These are phyloP conservation scores for Beris chalybata DNA, from an alignment of 2,888 invertebrate species.

Conservation along the genomic window DNA sequence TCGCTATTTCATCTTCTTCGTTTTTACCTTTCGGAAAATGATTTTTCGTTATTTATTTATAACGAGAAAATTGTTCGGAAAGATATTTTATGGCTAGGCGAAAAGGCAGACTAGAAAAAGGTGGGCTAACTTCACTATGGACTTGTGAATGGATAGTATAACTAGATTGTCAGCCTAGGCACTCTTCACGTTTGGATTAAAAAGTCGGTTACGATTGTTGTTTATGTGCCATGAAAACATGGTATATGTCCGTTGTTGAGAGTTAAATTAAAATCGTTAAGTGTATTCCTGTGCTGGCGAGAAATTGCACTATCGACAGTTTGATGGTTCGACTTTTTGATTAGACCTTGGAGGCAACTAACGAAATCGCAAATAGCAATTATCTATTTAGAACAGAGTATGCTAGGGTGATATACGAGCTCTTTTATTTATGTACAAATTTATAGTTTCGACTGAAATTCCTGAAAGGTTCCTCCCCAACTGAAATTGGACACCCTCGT, in stretches of 20 bases:
- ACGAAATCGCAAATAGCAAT: too few species aligned
- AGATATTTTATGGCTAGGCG: slow-evolving; percentile 11
- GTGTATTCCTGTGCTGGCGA: too few species aligned
- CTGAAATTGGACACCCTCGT: too few species aligned
- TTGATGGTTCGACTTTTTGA: too few species aligned
- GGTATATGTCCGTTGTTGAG: background rate
- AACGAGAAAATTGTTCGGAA: slow-evolving; percentile 38
- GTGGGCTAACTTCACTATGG: slow-evolving; percentile 14
- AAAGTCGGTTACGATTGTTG: slow-evolving; percentile 6
- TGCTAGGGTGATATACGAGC: too few species aligned
- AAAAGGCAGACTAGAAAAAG: slow-evolving; percentile 21
- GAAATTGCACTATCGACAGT: too few species aligned
- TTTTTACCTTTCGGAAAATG: slow-evolving; percentile 18
- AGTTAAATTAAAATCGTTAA: slow-evolving; percentile 26
- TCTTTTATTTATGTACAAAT: too few species aligned
- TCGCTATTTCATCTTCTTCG: background rate
- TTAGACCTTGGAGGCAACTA: too few species aligned
- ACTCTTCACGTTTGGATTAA: background rate
- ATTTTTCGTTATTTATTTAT: slow-evolving; percentile 39
- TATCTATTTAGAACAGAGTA: too few species aligned
- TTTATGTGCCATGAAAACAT: slow-evolving; percentile 27
- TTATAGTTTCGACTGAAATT: too few species aligned
- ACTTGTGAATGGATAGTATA: background rate
- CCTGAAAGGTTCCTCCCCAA: too few species aligned
- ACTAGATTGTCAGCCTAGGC: background rate